Evolutionary conservation across 2,113 vertebrate genomes (phyloP).

Genomic region (Macroglossus sobrinus): DNA sequence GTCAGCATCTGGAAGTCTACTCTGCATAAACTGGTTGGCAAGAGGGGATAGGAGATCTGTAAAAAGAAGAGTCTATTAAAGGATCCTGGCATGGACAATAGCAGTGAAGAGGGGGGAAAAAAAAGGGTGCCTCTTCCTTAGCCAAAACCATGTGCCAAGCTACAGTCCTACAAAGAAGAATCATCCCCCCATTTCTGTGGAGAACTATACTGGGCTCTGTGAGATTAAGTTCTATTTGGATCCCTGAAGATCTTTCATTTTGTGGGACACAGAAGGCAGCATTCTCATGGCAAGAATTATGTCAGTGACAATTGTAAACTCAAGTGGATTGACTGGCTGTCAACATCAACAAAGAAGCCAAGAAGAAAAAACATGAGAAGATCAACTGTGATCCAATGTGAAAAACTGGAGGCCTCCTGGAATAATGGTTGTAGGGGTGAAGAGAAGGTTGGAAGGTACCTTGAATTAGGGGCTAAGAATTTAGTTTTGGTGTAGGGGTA

Average conservation of each 20-base stretch:
- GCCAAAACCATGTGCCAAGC: neutral
- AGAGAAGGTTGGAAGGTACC: neutral
- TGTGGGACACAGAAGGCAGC: neutral
- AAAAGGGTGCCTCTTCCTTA: neutral
- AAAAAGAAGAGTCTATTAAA: neutral
- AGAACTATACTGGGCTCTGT: neutral
- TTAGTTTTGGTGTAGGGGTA: neutral
- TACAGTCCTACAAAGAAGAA: neutral
- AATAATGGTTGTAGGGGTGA: too few species aligned
- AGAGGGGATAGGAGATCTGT: rapidly evolving
- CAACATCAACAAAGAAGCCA: neutral
- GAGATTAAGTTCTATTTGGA: neutral
- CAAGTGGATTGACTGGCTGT: neutral
- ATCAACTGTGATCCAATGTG: neutral
- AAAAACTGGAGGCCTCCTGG: neutral
- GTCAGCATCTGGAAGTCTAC: neutral
- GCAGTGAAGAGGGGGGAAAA: neutral
- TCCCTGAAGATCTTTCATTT: neutral
- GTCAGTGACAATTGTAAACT: neutral
- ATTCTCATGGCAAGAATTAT: neutral
- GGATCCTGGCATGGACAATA: too few species aligned
- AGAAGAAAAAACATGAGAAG: neutral
- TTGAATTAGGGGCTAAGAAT: neutral
- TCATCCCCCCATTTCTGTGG: neutral
- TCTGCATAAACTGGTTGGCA: neutral